Base-by-base conservation (phyloP, 1,140 invertebrate species). In the Drusus annulatus region DNA sequence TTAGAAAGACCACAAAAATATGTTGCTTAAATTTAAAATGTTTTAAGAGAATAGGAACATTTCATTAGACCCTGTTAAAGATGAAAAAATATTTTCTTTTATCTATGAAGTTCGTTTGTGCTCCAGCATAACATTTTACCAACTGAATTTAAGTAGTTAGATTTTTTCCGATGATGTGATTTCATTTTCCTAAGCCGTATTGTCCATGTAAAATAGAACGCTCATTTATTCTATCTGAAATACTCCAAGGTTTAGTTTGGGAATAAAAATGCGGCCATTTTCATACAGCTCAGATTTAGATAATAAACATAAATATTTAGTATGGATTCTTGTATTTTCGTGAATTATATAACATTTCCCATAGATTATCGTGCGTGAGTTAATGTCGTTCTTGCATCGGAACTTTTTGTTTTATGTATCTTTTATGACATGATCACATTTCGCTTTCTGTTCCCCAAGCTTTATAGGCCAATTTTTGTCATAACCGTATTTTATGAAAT, bases 351-450 rank as follows among this genome's bases (percentile, higher is more conserved):
- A 74, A 74, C 25, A 54, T n/a, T 74, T 74, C 21, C 25, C 51
- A 54, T 16, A 74, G 69, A 74, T 74, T 74, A 74, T 13, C 50
- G 54, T 74, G 69, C 69, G 69, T 74, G 69, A 74, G 50, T 74
- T 21, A 74, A 56, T 56, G 52, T 28, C 69, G 51, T 74, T 74
- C 52, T 74, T 74, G 69, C 69, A 74, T 74, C 69, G 52, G 21
- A 74, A 74, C 50, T 74, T 74, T 73, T 52, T 45, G 36, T 52
- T 74, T 74, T 74, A 74, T 74, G 69, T 74, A 74, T 56, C 69
- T 74, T 74, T 74, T 74, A 74, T 74, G 69, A 74, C 69, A 74
- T 56, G 69, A 74, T 74, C 69, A 74, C 51, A 74, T 74, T 74
- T 74, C 51, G 69, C 69, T 74, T 69, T 74, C 51, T 56, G 52